Evolutionary conservation across 2,113 vertebrate species (phyloP), one percentile per base, ranked within the genome.

Genomic region (Picathartes gymnocephalus): DNA sequence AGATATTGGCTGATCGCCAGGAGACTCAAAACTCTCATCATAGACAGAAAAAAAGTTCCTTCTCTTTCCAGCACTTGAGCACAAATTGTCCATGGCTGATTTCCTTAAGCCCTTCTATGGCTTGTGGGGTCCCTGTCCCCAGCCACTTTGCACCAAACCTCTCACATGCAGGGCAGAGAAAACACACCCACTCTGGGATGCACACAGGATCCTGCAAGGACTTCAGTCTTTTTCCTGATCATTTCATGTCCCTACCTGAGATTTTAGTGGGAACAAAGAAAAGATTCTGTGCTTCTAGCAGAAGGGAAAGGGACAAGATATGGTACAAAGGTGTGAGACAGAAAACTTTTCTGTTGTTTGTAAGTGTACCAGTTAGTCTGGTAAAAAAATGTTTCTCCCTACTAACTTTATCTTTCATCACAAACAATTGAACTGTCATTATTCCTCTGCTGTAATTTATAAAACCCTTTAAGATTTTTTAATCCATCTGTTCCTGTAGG

Each of bases 121-220:
- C 40, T 82, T 3, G 0, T 1, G 0, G 7, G 6, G 24, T 60
- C 54, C 47, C 20, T 54, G 33, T 30, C 18, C 27, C 30, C 23
- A 74, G 23, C 3, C 17, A 58, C 11, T 13, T 80, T 47, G 22
- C 37, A 68, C 15, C 31, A 45, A 80, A n/a, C 3, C 10, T 62
- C 27, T 65, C 42, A 39, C 19, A 7, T 0, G 1, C 4, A 31
- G 6, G 31, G 14, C 37, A 80, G 31, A 88, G 62, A 30, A 44
- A 84, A 37, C 15, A 31, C 0, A 2, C 23, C 6, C 13, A 2
- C 24, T 61, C 44, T 35, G 31, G 44, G 35, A 57, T 62, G 15
- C 14, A 78, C 2, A 5, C 1, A 11, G 11, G 7, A 12, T 70
- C 15, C 39, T 77, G 14, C 19, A 69, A 70, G 39, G n/a, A 51